These are phyloP conservation scores for Mionectes olivaceus DNA, from an alignment of 2,797 vertebrate genomes.

Conservation along the genomic window DNA sequence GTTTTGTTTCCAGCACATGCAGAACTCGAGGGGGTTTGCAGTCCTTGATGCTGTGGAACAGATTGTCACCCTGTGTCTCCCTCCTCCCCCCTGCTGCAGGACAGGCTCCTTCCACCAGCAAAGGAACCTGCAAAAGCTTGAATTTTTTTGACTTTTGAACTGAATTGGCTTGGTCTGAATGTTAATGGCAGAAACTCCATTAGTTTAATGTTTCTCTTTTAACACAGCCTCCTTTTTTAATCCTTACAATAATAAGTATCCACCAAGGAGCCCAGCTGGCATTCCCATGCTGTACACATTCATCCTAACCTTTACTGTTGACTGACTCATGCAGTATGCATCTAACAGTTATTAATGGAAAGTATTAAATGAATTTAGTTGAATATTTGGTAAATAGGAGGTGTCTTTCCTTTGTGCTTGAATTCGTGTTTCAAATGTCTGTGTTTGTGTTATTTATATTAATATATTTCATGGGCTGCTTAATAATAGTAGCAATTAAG, in stretches of 20 bases:
- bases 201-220: background rate
- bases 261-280: background rate
- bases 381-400: conserved; percentile 48
- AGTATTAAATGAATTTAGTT: conserved; percentile 16
- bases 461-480: conserved; percentile 28
- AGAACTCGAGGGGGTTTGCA: background rate
- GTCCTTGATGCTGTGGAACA: background rate
- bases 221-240: background rate
- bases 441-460: conserved; percentile 42
- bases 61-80: background rate
- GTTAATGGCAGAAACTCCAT: background rate
- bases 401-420: conserved; percentile 16
- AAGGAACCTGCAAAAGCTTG: background rate
- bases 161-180: background rate
- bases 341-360: conserved; percentile 44
- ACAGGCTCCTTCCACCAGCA: background rate
- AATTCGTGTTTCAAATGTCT: conserved; percentile 16
- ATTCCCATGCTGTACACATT: background rate
- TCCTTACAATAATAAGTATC: background rate
- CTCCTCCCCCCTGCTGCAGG: accelerated
- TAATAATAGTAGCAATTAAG: conserved; percentile 64
- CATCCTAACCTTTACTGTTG: background rate
- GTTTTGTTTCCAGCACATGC: background rate
- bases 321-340: conserved; percentile 28
- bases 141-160: background rate